Base-by-base conservation (phyloP, 2,113 vertebrate species). In the Fregata magnificens region DNA sequence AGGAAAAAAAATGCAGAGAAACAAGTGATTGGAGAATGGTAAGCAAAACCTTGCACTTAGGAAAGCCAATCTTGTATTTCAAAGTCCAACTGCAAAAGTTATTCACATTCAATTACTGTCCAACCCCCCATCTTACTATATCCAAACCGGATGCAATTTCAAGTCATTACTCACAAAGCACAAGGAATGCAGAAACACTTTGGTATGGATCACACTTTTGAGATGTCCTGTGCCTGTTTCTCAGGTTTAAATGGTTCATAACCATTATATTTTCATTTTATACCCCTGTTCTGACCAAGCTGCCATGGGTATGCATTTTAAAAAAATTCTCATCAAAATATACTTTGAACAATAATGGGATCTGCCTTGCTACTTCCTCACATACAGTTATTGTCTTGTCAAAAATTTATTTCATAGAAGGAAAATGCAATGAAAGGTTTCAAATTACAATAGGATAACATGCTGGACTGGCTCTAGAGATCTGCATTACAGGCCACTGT, bases 101-200 rank as follows among this genome's bases (percentile, higher is more conserved):
- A 86, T 96, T 98, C 89, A 93, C 90, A 92, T 97, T 93, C 72
- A 97, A 83, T 97, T 97, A 95, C 77, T 95, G 52, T 73, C 58
- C 82, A 86, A 87, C 80, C 96, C 93, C 97, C 81, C 96, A 96
- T 96, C 91, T 96, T 98, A 95, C 87, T 87, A 74, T 70, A 89
- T 87, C 84, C 49, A 96, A 97, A 96, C 72, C 25, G 76, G 82
- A 98, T 90, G 88, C 61, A 97, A 97, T 97, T 97, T 97, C 93
- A 97, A 93, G 81, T 94, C 61, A 71, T 95, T 98, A 95, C 88
- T 97, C 88, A 93, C 12, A 79, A 93, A 90, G 53, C 70, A 95
- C 82, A 66, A 95, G 50, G 55, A 83, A 78, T 63, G 53, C 13
- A 95, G 96, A 98, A 89, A 88, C 21, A 55, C 80, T 94, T 95